Base-by-base conservation (phyloP, 2,888 invertebrate species). In the Harpagoxenus sublaevis region DNA sequence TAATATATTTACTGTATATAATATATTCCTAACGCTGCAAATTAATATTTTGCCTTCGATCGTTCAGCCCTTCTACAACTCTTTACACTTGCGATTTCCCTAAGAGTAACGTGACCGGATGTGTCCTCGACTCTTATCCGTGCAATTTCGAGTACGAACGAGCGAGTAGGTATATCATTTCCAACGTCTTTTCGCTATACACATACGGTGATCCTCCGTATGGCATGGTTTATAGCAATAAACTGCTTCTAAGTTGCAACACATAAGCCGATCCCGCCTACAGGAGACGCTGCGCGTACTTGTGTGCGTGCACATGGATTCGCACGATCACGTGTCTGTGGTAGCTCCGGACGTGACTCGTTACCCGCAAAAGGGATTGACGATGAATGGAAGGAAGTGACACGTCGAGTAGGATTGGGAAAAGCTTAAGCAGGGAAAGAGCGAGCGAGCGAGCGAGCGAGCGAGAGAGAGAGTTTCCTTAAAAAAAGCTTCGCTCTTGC, bases 181-280 rank as follows among this genome's bases (percentile, higher is more conserved):
- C 18, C 57, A 45, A 68, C n/a, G 31, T 57, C 79, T 79, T 79
- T 79, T 79, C 60, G 39, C 45, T 71, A 35, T 39, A 68, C 70
- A 60, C 18, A 78, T 55, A 68, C 23, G 18, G 9, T 79, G 53
- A 77, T 65, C 77, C 53, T 3, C 12, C 53, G 35, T 71, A 51
- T 28, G 53, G 65, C 48, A 84, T 81, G 65, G 91, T 91, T 91
- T 88, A 89, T 89, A 86, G 87, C 85, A 87, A 85, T 89, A 89
- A 89, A 91, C 90, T 90, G 87, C 88, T 91, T 91, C 89, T 84
- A 91, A 92, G 91, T 92, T 92, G 89, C 86, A 86, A 92, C 92
- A 90, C 90, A 90, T 92, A 92, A 92, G 90, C 90, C 91, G 91
- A 92, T 92, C 90, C 84, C 65, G 84, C 83, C 87, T 85, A 89